These are phyloP conservation scores for Leucophenga varia DNA, from an alignment of 1,140 invertebrate genomes.

Conservation along the genomic window DNA sequence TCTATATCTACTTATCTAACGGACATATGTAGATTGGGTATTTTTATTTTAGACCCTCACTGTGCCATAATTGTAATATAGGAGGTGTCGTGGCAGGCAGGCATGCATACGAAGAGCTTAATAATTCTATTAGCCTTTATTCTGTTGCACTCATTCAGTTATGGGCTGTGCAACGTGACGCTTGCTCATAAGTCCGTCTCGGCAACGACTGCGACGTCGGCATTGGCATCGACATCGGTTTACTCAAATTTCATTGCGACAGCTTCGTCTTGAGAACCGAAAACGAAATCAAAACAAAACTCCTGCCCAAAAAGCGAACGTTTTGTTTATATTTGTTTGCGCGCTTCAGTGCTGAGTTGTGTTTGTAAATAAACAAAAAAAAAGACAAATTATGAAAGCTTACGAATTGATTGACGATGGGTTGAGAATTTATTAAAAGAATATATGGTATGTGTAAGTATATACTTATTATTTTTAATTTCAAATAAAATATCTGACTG, in stretches of 20 bases:
- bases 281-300: slow-evolving; percentile 12
- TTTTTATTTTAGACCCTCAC: slow-evolving; percentile 8
- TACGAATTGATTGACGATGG: no score
- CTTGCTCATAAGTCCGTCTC: no score
- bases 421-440: no score
- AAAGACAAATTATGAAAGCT: no score
- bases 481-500: no score
- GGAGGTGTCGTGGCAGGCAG: slow-evolving; percentile 5
- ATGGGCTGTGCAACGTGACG: slow-evolving; percentile 15
- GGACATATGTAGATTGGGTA: not conserved
- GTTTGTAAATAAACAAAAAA: slow-evolving; percentile 24
- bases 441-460: no score
- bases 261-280: slow-evolving; percentile 12
- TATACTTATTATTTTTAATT: no score
- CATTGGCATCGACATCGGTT: not conserved
- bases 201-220: no score
- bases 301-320: slow-evolving; percentile 3
- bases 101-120: not conserved
- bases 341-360: slow-evolving; percentile 1
- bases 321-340: slow-evolving; percentile 4
- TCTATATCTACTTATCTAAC: slow-evolving; percentile 9
- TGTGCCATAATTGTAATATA: slow-evolving; percentile 14
- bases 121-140: slow-evolving; percentile 3
- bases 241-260: slow-evolving; percentile 21
- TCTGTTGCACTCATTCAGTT: slow-evolving; percentile 20